Percentiles rank a stretch among this genome's conserved stretches.
These are phyloP conservation scores for Aramus guarauna DNA, from an alignment of 2,113 vertebrate species.

Conservation along the genomic window DNA sequence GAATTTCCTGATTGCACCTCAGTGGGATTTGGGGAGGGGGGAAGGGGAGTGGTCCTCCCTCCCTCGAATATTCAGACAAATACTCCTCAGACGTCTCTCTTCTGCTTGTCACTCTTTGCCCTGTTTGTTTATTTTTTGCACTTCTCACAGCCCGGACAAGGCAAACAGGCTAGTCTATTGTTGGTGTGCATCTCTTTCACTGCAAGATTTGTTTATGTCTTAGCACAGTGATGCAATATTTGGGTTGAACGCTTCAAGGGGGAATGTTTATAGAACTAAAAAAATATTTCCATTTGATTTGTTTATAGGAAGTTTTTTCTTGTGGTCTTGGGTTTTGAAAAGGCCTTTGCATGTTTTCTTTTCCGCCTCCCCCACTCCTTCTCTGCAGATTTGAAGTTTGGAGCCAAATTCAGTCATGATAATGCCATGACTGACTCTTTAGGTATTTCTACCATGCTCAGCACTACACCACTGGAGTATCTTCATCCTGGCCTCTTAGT, in stretches of 20 bases:
- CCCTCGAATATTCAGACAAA: not conserved
- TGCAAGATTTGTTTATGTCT: constrained; percentile 65
- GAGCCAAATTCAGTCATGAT: constrained; percentile 48
- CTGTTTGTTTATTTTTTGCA: constrained; percentile 63
- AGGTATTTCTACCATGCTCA: constrained; percentile 39
- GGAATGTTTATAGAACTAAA: constrained; percentile 66
- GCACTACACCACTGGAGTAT: not conserved
- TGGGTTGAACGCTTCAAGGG: constrained; percentile 64
- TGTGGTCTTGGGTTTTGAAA: constrained; percentile 65
- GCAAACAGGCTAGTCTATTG: constrained; percentile 53
- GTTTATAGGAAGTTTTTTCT: constrained; percentile 68
- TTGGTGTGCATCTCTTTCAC: constrained; percentile 55
- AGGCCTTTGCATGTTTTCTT: constrained; percentile 59
- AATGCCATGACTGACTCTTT: constrained; percentile 32
- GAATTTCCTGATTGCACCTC: not conserved
- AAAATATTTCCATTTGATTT: constrained; percentile 70
- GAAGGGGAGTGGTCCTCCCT: not conserved
- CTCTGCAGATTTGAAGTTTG: constrained; percentile 8
- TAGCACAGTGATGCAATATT: constrained; percentile 67
- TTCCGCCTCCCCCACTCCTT: not conserved
- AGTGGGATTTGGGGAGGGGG: not conserved
- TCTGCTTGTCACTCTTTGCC: constrained; percentile 40
- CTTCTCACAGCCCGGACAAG: not conserved
- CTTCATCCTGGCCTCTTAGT: not conserved
- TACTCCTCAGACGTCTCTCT: not conserved